Conservation (phyloP, 2,797 vertebrate species). For the Euphonia xanthogaster region DNA sequence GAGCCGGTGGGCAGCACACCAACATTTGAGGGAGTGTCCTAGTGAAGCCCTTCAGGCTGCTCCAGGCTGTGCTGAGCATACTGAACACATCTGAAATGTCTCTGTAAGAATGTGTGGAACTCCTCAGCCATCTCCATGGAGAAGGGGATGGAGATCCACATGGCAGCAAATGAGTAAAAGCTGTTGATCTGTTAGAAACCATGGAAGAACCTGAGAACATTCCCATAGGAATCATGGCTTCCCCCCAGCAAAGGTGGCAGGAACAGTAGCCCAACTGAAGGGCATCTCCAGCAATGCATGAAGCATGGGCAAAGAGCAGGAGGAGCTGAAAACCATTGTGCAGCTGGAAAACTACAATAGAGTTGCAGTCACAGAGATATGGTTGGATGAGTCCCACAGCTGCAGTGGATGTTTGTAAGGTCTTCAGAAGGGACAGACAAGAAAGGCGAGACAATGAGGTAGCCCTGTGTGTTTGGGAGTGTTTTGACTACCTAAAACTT, state of each 20-base stretch:
- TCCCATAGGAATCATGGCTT: background rate
- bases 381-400: background rate
- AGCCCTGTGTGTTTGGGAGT: background rate
- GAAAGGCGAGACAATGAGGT: background rate
- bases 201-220: background rate
- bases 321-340: background rate
- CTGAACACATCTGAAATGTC: background rate
- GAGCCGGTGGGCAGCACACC: fast-evolving
- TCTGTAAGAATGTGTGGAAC: fast-evolving
- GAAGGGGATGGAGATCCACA: background rate
- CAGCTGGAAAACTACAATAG: background rate
- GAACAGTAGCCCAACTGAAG: background rate
- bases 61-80: background rate
- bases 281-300: background rate
- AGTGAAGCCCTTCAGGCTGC: background rate
- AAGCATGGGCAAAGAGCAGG: background rate
- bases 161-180: background rate
- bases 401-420: background rate
- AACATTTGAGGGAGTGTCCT: background rate
- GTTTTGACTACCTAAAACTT: background rate
- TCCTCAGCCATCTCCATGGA: background rate
- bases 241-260: background rate
- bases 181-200: background rate
- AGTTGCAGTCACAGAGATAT: background rate
- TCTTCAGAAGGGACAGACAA: background rate